A percentile compares a stretch with the other conserved stretches of the same genome.
These are phyloP conservation scores for Nothobranchius furzeri DNA, from an alignment of 2,113 vertebrate genomes.

Conservation along the genomic window DNA sequence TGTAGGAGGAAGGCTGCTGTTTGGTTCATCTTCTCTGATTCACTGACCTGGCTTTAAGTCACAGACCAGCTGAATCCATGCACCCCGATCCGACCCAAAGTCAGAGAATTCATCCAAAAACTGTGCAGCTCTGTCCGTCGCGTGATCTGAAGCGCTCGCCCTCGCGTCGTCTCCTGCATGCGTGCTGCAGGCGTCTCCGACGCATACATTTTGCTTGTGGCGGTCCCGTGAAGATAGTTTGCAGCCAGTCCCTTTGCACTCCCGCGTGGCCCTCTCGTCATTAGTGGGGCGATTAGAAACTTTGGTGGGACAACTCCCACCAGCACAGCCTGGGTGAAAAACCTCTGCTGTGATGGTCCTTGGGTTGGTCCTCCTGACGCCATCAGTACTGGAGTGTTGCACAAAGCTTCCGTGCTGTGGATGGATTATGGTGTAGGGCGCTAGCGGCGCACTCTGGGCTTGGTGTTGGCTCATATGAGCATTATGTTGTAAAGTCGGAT, in stretches of 20 bases:
- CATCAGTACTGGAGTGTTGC: conserved; percentile 24
- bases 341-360: conserved; percentile 75
- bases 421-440: conserved; percentile 66
- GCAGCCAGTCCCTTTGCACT: conserved; percentile 81
- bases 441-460: conserved; percentile 50
- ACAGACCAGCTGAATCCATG: conserved; percentile 84
- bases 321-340: conserved; percentile 64
- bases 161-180: conserved; percentile 39
- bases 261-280: conserved; percentile 51
- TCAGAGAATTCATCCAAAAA: conserved; percentile 80
- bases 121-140: conserved; percentile 82
- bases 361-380: conserved; percentile 64
- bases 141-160: conserved; percentile 64
- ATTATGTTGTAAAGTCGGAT: conserved; percentile 55
- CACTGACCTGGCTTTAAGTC: conserved; percentile 85
- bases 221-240: conserved; percentile 73
- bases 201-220: conserved; percentile 70
- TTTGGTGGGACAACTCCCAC: conserved; percentile 57
- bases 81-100: conserved; percentile 75
- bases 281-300: conserved; percentile 34
- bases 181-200: conserved; percentile 69
- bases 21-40: too few relatives aligned
- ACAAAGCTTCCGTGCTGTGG: conserved; percentile 50
- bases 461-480: conserved; percentile 27
- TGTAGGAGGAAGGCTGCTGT: too few relatives aligned